Conservation (phyloP, 2,797 vertebrate species). For the Capromys pilorides region DNA sequence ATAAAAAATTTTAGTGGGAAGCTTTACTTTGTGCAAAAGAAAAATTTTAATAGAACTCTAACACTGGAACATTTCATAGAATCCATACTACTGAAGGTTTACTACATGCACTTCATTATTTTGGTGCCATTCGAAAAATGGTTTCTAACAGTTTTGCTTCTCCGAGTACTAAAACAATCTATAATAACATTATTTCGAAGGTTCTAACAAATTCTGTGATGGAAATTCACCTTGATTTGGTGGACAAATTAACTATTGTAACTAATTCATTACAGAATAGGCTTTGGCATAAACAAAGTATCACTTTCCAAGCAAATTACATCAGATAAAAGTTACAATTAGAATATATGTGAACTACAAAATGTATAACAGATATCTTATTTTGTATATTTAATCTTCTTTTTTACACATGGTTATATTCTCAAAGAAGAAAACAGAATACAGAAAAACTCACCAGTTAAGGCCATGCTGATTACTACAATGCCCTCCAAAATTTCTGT, state of each 20-base stretch:
- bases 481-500: conserved; percentile 92
- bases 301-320: conserved; percentile 28
- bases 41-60: not conserved
- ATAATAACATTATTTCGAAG: conserved; percentile 41
- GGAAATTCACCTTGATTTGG: conserved; percentile 1
- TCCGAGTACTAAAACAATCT: not conserved
- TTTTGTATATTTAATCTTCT: conserved; percentile 28
- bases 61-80: not conserved
- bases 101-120: not conserved
- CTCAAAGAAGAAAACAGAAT: conserved; percentile 32
- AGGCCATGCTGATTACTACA: conserved; percentile 87
- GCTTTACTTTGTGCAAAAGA: not conserved
- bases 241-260: not conserved
- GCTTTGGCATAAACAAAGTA: conserved; percentile 3
- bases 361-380: not conserved
- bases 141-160: not conserved
- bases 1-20: conserved; percentile 29
- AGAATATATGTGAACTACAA: not conserved
- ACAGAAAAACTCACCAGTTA: conserved; percentile 89
- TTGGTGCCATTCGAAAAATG: conserved; percentile 38
- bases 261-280: conserved; percentile 23
- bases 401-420: not conserved
- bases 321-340: not conserved
- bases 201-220: not conserved
- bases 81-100: not conserved